A percentile compares a stretch with the other conserved stretches of the same genome.
phyloP scores from a whole-genome alignment of 2,113 vertebrate genomes.

The Pteruthius melanotis region DNA sequence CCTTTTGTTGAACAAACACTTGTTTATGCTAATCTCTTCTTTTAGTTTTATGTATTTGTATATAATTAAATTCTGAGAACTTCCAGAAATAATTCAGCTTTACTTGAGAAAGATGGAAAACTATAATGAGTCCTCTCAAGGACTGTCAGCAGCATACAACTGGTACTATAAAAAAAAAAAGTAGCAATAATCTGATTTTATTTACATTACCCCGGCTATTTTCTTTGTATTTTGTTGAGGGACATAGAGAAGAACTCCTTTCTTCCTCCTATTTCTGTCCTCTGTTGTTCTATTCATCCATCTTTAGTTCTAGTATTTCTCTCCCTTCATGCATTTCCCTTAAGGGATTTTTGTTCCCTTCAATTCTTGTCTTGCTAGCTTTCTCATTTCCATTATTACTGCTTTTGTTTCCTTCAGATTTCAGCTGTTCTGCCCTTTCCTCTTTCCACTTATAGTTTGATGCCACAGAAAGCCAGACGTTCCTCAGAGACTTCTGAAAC shows the following conservation, averaged over 20 bases:
- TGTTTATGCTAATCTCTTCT: not conserved
- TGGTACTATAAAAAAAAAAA: not conserved
- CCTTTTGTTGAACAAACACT: not conserved
- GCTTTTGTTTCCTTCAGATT: slow-evolving; percentile 18
- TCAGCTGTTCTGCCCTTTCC: not conserved
- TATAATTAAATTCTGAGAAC: not conserved
- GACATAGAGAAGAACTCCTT: not conserved
- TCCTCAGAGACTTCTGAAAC: not conserved
- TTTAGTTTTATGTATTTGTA: not conserved
- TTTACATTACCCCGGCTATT: not conserved
- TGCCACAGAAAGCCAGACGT: not conserved
- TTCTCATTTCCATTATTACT: not conserved
- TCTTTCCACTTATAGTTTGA: not conserved
- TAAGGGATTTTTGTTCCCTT: slow-evolving; percentile 22
- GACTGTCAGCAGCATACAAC: not conserved
- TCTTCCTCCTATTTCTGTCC: not conserved
- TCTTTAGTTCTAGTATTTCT: not conserved
- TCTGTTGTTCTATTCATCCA: not conserved
- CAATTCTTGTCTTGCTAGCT: not conserved
- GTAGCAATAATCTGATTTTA: not conserved
- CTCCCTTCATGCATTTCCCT: not conserved
- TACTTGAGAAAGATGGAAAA: not conserved
- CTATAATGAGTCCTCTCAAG: not conserved
- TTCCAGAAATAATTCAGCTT: not conserved
- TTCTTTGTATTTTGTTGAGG: not conserved